A percentile compares a stretch with the other conserved stretches of the same genome.
These are phyloP conservation scores for Dorcus parallelipipedus DNA, from an alignment of 2,888 invertebrate genomes.

Conservation along the genomic window DNA sequence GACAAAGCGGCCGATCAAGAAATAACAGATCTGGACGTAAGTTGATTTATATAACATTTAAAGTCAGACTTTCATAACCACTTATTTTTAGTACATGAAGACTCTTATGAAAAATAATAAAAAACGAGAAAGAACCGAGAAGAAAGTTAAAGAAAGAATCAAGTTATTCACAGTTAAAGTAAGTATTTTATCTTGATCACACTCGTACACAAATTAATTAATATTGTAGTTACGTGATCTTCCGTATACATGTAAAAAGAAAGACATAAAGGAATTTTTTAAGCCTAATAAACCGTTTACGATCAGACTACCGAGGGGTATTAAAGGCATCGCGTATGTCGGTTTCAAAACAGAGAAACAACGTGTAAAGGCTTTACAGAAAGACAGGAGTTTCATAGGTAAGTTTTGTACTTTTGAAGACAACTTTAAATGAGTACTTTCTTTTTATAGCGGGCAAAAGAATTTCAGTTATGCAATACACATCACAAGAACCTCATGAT, in stretches of 20 bases:
- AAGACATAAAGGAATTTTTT: constrained; percentile 81
- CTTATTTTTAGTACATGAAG: constrained; percentile 66
- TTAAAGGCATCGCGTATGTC: constrained; percentile 86
- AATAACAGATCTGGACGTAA: constrained; percentile 74
- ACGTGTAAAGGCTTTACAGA: constrained; percentile 73
- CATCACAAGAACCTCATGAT: constrained; percentile 25
- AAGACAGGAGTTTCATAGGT: constrained; percentile 85
- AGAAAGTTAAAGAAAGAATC: constrained; percentile 42
- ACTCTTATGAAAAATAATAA: constrained; percentile 53
- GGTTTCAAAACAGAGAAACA: constrained; percentile 83
- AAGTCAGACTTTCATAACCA: constrained; percentile 1
- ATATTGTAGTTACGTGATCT: constrained; percentile 62
- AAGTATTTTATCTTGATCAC: constrained; percentile 8
- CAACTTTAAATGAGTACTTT: background rate
- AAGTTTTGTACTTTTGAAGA: constrained; percentile 33
- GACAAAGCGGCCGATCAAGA: constrained; percentile 46
- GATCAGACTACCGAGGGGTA: constrained; percentile 72
- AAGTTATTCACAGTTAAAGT: constrained; percentile 62
- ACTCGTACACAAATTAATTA: background rate
- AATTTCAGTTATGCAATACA: constrained; percentile 56
- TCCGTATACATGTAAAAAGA: constrained; percentile 76
- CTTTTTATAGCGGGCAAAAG: constrained; percentile 56
- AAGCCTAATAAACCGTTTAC: constrained; percentile 75
- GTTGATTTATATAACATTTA: constrained; percentile 3
- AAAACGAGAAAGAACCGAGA: constrained; percentile 45